Evolutionary conservation across 2,888 invertebrate genomes (phyloP).

Genomic region (Drosophila borealis): DNA sequence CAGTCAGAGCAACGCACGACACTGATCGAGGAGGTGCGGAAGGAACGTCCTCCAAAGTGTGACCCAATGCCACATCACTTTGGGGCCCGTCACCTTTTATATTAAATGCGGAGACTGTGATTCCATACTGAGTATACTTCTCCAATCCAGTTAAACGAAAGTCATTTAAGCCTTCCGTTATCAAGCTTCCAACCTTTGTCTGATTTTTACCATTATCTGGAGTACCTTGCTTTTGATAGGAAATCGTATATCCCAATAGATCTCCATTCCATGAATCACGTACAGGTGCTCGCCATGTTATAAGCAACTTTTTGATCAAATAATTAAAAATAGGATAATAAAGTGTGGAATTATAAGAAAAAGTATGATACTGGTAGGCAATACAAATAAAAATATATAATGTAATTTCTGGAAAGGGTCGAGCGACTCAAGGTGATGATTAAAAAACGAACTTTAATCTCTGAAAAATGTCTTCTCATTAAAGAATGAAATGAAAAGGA

Average conservation of each 20-base stretch:
- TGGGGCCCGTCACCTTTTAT: constrained; percentile 92
- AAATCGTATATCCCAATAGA: constrained; percentile 89
- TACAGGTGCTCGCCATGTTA: constrained; percentile 91
- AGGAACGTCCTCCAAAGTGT: constrained; percentile 86
- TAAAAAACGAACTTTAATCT: no score
- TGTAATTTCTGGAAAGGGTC: no score
- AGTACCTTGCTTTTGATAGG: constrained; percentile 86
- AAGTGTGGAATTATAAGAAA: no score
- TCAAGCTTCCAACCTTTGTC: constrained; percentile 84
- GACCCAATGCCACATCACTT: constrained; percentile 87
- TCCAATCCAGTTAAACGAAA: constrained; percentile 88
- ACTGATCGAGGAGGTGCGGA: constrained; percentile 89
- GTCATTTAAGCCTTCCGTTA: constrained; percentile 86
- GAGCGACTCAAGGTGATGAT: no score
- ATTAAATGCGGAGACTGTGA: constrained; percentile 92
- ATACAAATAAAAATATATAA: no score
- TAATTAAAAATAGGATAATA: neutral
- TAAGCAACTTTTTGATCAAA: constrained; percentile 85
- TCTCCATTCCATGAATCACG: constrained; percentile 91
- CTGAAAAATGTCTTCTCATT: no score
- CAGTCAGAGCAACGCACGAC: constrained; percentile 88
- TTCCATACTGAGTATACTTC: constrained; percentile 92
- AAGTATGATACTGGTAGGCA: no score
- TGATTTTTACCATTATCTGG: constrained; percentile 80
- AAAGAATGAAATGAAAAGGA: no score